Conservation (phyloP, 2,113 vertebrate species). For the Boulengeromyrus knoepffleri region DNA sequence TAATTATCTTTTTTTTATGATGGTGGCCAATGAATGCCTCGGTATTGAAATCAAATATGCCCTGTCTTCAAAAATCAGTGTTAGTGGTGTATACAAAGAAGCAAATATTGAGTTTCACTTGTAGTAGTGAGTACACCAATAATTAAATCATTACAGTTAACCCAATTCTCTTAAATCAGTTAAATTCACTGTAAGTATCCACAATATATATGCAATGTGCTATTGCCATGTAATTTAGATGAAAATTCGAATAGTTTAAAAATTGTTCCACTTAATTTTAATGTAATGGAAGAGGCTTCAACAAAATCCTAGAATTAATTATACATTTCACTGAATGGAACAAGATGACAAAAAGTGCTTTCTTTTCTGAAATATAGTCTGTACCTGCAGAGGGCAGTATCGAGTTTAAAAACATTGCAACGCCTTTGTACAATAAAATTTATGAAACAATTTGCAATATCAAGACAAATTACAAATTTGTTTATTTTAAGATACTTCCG, state of each 20-base stretch:
- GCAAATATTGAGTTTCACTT: neutral
- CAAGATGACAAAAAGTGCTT: neutral
- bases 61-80: neutral
- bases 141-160: neutral
- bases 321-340: neutral
- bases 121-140: neutral
- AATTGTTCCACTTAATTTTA: neutral
- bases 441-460: neutral
- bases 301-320: neutral
- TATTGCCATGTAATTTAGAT: neutral
- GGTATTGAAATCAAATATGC: neutral
- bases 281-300: neutral
- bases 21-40: neutral
- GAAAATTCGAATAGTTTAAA: neutral
- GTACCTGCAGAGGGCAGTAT: neutral
- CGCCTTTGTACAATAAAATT: neutral
- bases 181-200: neutral
- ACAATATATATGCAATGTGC: neutral
- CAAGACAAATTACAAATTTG: neutral
- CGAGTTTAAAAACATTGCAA: neutral
- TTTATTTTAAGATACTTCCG: neutral
- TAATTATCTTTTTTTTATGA: neutral
- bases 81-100: neutral
- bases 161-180: neutral
- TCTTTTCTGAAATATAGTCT: neutral